Evolutionary conservation across 1,140 invertebrate genomes (phyloP), one percentile per base, ranked within the genome.

Genomic region (Pachyrhynchus sulphureomaculatus): DNA sequence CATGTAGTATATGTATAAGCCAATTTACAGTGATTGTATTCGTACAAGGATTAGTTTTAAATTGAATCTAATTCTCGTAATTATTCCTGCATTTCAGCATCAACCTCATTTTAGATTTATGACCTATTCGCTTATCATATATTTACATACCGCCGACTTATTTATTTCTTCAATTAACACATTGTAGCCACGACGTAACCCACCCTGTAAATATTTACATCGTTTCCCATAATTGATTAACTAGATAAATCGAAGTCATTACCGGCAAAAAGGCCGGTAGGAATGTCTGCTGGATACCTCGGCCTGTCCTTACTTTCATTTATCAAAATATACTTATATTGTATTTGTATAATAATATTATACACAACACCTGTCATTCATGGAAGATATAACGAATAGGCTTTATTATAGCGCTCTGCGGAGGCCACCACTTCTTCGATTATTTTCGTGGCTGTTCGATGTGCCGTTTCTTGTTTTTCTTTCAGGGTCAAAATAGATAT

Each of bases 311-410:
- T 17, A 24, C 21, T 10, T 51, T 39, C 54, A 64, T 64, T 58
- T 57, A 64, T 64, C 62, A 64, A 64, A 64, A 64, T 53, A 47
- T 54, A 37, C 17, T 58, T 45, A 62, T 58, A 64, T 58, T 57
- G 55, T 64, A 37, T 53, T 34, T 58, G 41, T 44, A 64, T 59
- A 64, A 64, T 57, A 64, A 64, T 64, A 57, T 57, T 45, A 51
- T 64, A 64, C 36, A 49, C 62, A 64, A 64, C 62, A 64, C 62
- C 62, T 64, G 62, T 64, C 62, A 64, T 64, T 64, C 62, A 64
- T 47, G 37, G 24, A 45, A 57, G 47, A 47, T 53, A 47, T 64
- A 54, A 64, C 62, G 57, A 58, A 64, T 64, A 48, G 62, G 53
- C 62, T 57, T 51, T 58, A 64, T 64, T 64, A 64, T 58, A 8